Conservation (phyloP, 1,140 invertebrate species). For the Caerostris extrusa region DNA sequence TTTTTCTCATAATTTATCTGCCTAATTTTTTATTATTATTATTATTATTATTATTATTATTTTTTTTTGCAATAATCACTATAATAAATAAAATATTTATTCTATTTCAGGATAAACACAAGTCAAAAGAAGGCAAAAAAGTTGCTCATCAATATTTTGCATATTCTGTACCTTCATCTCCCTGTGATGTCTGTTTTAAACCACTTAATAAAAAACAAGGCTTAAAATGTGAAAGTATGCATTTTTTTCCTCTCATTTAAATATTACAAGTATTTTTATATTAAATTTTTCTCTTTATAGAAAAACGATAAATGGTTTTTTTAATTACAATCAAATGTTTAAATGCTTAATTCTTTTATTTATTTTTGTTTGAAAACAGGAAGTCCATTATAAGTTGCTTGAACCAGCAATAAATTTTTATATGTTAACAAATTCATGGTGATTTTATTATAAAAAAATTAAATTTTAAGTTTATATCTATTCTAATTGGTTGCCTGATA, state of each 20-base stretch:
- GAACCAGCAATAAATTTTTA: too few species aligned
- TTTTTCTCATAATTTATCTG: too few species aligned
- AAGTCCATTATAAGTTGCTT: too few species aligned
- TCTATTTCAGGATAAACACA: constrained; percentile 85
- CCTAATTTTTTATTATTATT: too few species aligned
- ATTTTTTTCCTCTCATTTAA: not conserved
- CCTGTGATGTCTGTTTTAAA: constrained; percentile 92
- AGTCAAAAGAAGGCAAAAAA: constrained; percentile 82
- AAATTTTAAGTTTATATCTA: too few species aligned
- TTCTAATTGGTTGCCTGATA: too few species aligned
- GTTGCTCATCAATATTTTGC: constrained; percentile 89
- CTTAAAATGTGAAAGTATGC: constrained; percentile 88
- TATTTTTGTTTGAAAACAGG: not conserved
- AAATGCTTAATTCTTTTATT: not conserved
- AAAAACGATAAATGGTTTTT: not conserved
- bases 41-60: too few species aligned
- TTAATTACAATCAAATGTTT: not conserved
- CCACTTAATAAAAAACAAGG: constrained; percentile 90
- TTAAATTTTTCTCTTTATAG: not conserved
- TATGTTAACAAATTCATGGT: too few species aligned
- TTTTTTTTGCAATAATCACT: too few species aligned
- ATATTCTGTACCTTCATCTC: constrained; percentile 86
- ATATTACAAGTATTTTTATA: not conserved
- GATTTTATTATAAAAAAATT: too few species aligned
- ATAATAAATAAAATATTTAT: not conserved